These are phyloP conservation scores for Oryctes rhinoceros DNA, from an alignment of 1,140 invertebrate species.

Conservation along the genomic window DNA sequence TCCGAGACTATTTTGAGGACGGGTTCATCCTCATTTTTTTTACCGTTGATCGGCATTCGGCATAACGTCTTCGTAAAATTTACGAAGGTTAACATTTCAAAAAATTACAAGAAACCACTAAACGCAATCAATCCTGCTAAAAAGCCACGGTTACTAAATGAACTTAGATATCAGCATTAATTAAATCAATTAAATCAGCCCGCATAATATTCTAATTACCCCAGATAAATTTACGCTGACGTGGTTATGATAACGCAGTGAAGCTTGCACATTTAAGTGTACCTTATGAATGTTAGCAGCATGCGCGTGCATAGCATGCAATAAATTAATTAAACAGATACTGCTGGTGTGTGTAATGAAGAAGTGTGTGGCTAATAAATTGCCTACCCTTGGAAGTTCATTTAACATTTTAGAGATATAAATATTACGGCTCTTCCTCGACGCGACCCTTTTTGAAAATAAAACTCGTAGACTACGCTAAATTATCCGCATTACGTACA, in stretches of 20 bases:
- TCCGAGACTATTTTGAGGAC: too few relatives aligned
- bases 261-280: constrained; percentile 12
- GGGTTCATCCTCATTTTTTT: too few relatives aligned
- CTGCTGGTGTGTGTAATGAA: constrained; percentile 23
- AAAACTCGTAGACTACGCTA: constrained; percentile 6
- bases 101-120: too few relatives aligned
- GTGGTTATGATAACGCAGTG: constrained; percentile 24
- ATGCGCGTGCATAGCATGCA: background rate
- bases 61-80: too few relatives aligned
- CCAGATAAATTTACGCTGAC: constrained; percentile 6
- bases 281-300: constrained; percentile 20
- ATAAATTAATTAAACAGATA: constrained; percentile 32
- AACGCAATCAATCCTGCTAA: too few relatives aligned
- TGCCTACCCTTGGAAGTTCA: constrained; percentile 21
- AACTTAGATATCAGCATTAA: too few relatives aligned
- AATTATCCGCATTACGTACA: constrained; percentile 27
- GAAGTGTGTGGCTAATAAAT: constrained; percentile 25
- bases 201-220: background rate
- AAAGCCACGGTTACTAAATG: too few relatives aligned
- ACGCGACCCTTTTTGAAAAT: constrained; percentile 6
- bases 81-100: too few relatives aligned
- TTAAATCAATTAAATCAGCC: constrained; percentile 12
- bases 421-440: background rate
- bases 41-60: too few relatives aligned
- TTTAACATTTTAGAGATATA: constrained; percentile 13